Base-by-base conservation (phyloP, 1,140 invertebrate species). In the Drosophila nikananu region DNA sequence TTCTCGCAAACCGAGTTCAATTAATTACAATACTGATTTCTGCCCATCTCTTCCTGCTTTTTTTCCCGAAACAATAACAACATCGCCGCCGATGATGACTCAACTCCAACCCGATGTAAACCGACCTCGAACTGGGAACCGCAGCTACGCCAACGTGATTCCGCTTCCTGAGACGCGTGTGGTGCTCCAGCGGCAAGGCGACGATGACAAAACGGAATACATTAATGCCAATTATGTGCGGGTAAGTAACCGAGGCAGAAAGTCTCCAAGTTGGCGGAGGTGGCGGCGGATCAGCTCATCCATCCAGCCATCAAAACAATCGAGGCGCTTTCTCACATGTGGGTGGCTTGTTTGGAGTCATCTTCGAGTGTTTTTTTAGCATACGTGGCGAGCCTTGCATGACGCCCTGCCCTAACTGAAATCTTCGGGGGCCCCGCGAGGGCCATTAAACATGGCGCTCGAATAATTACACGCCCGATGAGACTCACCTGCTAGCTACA, bases 211-310 rank as follows among this genome's bases (percentile, higher is more conserved):
- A 70, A 96, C 96, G 37, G 97, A 98, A 91, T 99, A 98, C 92
- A 98, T 99, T 75, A 99, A 99, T 93, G 98, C 97, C 67, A 98
- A 97, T 94, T 97, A 96, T 94, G 95, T 97, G 82, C 95, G 95
- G 92, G 97, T 97, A 93, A 92, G 91, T 91, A 58, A 80, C 57
- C 44, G 37, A 42, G 70, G 27, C 37, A 48, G 39, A 37, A 48
- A 13, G 67, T 68, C 67, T 71, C 48, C 61, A 65, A 39, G 37
- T 70, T 48, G 59, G 68, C 21, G 19, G 42, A 37, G 49, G 48
- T 49, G 48, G 48, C 32, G 59, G 30, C n/a, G 21, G 32, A 48
- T 76, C 67, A 21, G 52, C 60, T 64, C 60, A 66, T 66, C 39
- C 60, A 13, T 30, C 27, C 39, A 51, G 52, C 52, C 32, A 67